These are phyloP conservation scores for Cotesia glomerata DNA, from an alignment of 1,140 invertebrate species.

Conservation along the genomic window DNA sequence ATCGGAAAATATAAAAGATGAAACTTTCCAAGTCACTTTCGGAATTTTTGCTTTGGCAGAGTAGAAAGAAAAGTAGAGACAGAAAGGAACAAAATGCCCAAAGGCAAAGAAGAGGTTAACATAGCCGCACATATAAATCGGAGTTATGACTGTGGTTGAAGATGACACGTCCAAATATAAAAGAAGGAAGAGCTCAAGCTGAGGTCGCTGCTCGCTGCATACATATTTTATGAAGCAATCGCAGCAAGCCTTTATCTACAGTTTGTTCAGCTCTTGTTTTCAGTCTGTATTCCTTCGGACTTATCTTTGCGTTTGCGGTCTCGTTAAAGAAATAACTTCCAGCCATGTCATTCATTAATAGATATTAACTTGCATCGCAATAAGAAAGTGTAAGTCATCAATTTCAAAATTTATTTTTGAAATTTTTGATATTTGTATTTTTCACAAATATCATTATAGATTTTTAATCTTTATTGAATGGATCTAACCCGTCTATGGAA, in stretches of 20 bases:
- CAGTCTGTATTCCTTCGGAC: conserved; percentile 17
- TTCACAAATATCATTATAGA: too few relatives aligned
- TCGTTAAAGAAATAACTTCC: conserved; percentile 24
- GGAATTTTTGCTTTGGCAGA: not conserved
- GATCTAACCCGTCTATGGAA: too few relatives aligned
- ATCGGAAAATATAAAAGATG: conserved; percentile 21
- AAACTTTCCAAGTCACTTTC: conserved; percentile 6
- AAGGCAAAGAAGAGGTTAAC: not conserved
- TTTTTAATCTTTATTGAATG: too few relatives aligned
- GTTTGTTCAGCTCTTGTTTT: conserved; percentile 58
- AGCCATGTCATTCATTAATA: conserved; percentile 11
- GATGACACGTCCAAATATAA: conserved; percentile 17
- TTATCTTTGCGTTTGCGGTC: conserved; percentile 6
- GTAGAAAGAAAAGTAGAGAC: not conserved
- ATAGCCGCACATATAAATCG: conserved; percentile 24
- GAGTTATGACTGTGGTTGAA: conserved; percentile 8
- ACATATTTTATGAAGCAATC: conserved; percentile 63
- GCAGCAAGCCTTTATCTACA: conserved; percentile 58
- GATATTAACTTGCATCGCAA: not conserved
- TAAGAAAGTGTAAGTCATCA: too few relatives aligned
- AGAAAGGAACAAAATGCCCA: conserved; percentile 12
- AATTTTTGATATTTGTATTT: too few relatives aligned
- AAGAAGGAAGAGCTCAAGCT: conserved; percentile 2
- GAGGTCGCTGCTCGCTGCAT: conserved; percentile 49
- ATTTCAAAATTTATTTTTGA: too few relatives aligned